A percentile compares a stretch with the other conserved stretches of the same genome.
Conservation (phyloP, 2,888 invertebrate species). For the Trichopria drosophilae region DNA sequence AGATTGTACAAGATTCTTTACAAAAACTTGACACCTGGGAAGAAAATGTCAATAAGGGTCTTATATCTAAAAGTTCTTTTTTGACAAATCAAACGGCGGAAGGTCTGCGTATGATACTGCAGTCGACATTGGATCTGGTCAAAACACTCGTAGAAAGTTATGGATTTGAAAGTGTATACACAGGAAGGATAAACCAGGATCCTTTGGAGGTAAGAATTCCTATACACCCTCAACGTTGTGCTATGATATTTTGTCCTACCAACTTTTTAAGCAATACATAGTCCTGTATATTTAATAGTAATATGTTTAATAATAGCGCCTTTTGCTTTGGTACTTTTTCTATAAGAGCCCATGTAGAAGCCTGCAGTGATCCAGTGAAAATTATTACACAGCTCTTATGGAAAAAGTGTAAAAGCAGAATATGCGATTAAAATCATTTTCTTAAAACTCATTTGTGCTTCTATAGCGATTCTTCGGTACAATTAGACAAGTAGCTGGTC, state of each 20-base stretch:
- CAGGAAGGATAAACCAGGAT: slow-evolving; percentile 30
- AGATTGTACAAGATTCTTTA: slow-evolving; percentile 26
- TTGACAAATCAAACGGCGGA: slow-evolving; percentile 26
- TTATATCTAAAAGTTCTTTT: slow-evolving; percentile 21
- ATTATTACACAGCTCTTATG: too few species aligned
- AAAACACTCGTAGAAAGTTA: slow-evolving; percentile 18
- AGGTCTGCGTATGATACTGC: slow-evolving; percentile 26
- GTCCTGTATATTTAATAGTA: too few species aligned
- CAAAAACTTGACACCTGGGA: slow-evolving; percentile 28
- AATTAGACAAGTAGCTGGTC: not conserved
- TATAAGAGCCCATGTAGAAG: too few species aligned
- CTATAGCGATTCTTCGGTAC: not conserved
- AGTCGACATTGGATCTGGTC: slow-evolving; percentile 27
- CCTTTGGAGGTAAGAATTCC: slow-evolving; percentile 29
- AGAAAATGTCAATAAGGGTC: slow-evolving; percentile 20
- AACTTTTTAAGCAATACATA: too few species aligned
- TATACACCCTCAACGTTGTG: too few species aligned
- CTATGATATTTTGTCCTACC: too few species aligned
- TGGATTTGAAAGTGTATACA: slow-evolving; percentile 23
- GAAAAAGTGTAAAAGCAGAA: too few species aligned
- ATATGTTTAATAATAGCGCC: too few species aligned
- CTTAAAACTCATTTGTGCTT: too few species aligned
- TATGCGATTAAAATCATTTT: too few species aligned
- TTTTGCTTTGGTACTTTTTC: too few species aligned
- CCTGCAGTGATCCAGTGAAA: too few species aligned